Conservation (phyloP, 2,797 vertebrate genomes). For the Serranus cabrilla region DNA sequence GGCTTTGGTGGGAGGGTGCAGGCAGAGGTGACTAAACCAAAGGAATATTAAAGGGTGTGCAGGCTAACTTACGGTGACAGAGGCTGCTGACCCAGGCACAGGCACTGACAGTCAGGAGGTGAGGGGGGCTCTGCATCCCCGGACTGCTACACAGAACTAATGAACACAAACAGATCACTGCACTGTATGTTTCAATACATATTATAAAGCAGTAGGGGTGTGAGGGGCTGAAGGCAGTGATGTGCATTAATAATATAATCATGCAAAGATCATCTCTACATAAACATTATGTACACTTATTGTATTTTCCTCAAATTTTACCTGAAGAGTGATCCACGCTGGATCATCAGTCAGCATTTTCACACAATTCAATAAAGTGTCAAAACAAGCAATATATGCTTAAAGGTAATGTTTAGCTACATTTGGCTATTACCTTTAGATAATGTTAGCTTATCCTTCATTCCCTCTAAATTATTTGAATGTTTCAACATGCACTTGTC, state of each 20-base stretch:
- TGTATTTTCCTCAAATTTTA: background rate
- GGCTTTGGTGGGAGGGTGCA: background rate
- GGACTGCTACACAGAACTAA: slow-evolving; percentile 62
- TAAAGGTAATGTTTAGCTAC: no score
- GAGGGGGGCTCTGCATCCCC: slow-evolving; percentile 79
- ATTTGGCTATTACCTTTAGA: no score
- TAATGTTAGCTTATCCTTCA: background rate
- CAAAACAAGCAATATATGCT: background rate
- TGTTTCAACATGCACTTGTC: background rate
- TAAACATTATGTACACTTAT: background rate
- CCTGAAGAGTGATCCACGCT: background rate
- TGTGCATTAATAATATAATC: background rate
- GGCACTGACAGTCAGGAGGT: slow-evolving; percentile 79
- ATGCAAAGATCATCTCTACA: background rate
- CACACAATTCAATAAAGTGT: background rate
- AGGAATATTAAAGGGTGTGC: slow-evolving; percentile 7
- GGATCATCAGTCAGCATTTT: background rate
- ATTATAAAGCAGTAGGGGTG: background rate
- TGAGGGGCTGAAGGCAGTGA: background rate
- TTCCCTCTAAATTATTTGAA: background rate
- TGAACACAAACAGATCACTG: slow-evolving; percentile 40
- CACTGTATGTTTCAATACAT: background rate
- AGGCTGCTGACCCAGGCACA: slow-evolving; percentile 83
- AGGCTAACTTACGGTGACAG: slow-evolving; percentile 78
- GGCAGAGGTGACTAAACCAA: slow-evolving; percentile 26